A percentile compares a stretch with the other conserved stretches of the same genome.
These are phyloP conservation scores for Heliconius sara DNA, from an alignment of 2,888 invertebrate species.

Conservation along the genomic window DNA sequence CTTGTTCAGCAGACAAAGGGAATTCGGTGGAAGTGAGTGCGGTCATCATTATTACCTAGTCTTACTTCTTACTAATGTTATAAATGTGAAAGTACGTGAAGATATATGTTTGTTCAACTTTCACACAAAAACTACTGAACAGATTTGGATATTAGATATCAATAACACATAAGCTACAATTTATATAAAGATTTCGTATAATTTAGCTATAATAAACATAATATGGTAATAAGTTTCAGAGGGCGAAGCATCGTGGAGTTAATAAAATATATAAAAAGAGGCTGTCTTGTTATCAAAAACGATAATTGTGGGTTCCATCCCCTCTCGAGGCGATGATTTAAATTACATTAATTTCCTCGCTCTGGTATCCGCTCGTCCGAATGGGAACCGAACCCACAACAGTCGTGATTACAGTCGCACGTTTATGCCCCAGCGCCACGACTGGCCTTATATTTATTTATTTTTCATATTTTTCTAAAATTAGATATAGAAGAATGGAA, in stretches of 20 bases:
- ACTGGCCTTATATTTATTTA: neutral
- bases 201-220: too few relatives aligned
- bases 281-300: too few relatives aligned
- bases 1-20: conserved; percentile 58
- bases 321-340: too few relatives aligned
- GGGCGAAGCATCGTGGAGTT: too few relatives aligned
- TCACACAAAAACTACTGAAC: too few relatives aligned
- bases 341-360: neutral
- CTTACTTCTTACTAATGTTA: neutral
- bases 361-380: neutral
- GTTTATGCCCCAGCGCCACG: neutral
- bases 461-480: too few relatives aligned
- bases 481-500: conserved; percentile 58
- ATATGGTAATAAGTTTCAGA: too few relatives aligned
- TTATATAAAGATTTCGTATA: neutral
- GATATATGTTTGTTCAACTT: too few relatives aligned
- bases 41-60: neutral
- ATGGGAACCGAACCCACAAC: neutral
- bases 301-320: too few relatives aligned
- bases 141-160: too few relatives aligned
- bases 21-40: conserved; percentile 61
- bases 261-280: too few relatives aligned
- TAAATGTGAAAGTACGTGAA: neutral
- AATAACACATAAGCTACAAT: too few relatives aligned
- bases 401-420: neutral